Evolutionary conservation across 2,888 invertebrate genomes (phyloP), one percentile per base, ranked within the genome.

Genomic region (Sipha maydis): DNA sequence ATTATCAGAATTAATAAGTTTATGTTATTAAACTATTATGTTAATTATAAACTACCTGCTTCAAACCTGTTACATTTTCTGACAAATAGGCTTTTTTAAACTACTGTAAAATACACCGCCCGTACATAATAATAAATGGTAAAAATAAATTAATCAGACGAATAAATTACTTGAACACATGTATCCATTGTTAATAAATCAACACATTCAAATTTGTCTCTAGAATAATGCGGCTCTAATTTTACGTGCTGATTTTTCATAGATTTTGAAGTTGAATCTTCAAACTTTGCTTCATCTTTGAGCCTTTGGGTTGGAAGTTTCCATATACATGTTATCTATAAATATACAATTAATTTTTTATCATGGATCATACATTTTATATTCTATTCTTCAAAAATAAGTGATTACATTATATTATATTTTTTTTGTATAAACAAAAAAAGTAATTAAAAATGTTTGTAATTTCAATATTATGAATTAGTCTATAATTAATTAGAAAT

Each of bases 261-360:
- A 0, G 75, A 75, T 41, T 73, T 88, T 17, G 82, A 75, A 61
- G 41, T 48, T 5, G 80, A 75, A 4, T 82, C 75, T 17, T 75
- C 67, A 61, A 88, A 76, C 14, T 67, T 17, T 21, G 80, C 61
- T 61, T 82, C 67, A 9, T 75, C 21, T 48, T 82, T 41, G 25
- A 82, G 80, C 41, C 75, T 80, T 0, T 14, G 25, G 1, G 61
- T 19, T 21, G 80, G 41, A 56, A 88, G 80, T 88, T 73, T 88
- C 82, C 80, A 88, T 75, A 82, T 82, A n/a, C 75, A 82, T 31
- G 82, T 82, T 34, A 88, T 82, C 88, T 88, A 31, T 61, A 21
- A 76, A 82, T n/a, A 19, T 41, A 17, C 1, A 5, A 48, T 77
- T 25, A 0, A 5, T 38, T 56, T 79, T 71, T 84, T 77, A n/a